phyloP scores from a whole-genome alignment of 2,113 vertebrate genomes.

The Malurus alboscapulatus region DNA sequence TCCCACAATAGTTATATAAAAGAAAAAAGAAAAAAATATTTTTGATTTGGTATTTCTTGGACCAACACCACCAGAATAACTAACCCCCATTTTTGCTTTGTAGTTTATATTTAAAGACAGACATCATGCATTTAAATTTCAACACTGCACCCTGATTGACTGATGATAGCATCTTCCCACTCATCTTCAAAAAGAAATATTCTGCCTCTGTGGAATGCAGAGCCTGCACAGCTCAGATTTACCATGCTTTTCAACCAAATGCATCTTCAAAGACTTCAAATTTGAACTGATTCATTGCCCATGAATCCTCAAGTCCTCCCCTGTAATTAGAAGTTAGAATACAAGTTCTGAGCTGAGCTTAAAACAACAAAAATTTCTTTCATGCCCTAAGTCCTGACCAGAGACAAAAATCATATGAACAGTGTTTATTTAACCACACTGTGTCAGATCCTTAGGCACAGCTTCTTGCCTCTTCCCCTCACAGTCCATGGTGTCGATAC shows the following conservation, averaged over 20 bases:
- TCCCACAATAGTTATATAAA: background rate
- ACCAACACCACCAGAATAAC: background rate
- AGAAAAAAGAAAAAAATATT: background rate
- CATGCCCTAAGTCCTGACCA: background rate
- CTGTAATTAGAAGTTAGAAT: slow-evolving; percentile 2
- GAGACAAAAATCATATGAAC: background rate
- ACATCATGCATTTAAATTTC: background rate
- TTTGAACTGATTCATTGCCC: background rate
- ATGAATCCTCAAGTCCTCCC: background rate
- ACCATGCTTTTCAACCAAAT: slow-evolving; percentile 2
- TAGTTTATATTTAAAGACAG: background rate
- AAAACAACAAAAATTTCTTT: background rate
- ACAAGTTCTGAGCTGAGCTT: background rate
- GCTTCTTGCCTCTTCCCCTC: background rate
- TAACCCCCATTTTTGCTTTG: background rate
- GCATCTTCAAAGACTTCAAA: slow-evolving; percentile 8
- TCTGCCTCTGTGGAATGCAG: background rate
- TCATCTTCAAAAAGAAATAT: slow-evolving; percentile 4
- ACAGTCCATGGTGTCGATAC: background rate
- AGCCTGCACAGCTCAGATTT: background rate
- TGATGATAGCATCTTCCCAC: background rate
- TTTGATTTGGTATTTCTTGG: background rate
- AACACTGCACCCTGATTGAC: background rate
- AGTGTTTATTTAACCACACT: background rate
- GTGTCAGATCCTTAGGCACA: background rate